Percentiles rank a stretch among this genome's conserved stretches.
Conservation (phyloP, 2,797 vertebrate species). For the Galaxias olidus region DNA sequence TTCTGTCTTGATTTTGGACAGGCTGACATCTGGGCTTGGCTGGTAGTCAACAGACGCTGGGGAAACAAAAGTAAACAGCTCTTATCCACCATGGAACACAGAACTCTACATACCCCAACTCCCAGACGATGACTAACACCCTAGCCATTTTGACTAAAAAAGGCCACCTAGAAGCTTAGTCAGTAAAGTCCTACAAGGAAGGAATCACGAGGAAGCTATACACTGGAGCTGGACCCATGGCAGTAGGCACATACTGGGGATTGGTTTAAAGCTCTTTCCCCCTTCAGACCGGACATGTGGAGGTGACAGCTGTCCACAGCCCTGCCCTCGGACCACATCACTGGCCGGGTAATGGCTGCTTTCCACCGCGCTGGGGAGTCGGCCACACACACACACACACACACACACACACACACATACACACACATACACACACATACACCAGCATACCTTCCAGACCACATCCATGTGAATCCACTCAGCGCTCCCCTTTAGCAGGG, state of each 20-base stretch:
- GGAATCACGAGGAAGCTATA: too few relatives aligned
- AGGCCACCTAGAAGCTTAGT: too few relatives aligned
- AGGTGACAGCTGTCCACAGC: constrained; percentile 34
- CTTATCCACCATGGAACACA: constrained; percentile 22
- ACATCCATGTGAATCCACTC: constrained; percentile 12
- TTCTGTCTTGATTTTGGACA: constrained; percentile 56
- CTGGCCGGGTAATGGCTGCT: constrained; percentile 34
- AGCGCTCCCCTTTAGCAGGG: too few relatives aligned
- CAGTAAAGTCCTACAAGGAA: too few relatives aligned
- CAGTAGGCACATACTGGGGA: background rate
- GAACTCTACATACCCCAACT: background rate
- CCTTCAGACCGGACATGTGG: constrained; percentile 34
- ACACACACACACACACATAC: background rate
- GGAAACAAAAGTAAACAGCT: constrained; percentile 30
- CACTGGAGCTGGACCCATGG: too few relatives aligned
- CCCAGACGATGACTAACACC: background rate
- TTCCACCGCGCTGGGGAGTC: constrained; percentile 36
- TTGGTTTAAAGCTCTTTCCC: background rate
- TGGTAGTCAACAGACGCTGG: constrained; percentile 67
- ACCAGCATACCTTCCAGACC: constrained; percentile 23
- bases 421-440: too few relatives aligned
- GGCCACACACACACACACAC: constrained; percentile 22
- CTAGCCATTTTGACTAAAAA: too few relatives aligned
- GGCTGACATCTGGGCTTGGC: constrained; percentile 57
- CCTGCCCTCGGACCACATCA: constrained; percentile 52